Conservation (phyloP, 1,140 invertebrate genomes). For the Lasioglossum baleicum region DNA sequence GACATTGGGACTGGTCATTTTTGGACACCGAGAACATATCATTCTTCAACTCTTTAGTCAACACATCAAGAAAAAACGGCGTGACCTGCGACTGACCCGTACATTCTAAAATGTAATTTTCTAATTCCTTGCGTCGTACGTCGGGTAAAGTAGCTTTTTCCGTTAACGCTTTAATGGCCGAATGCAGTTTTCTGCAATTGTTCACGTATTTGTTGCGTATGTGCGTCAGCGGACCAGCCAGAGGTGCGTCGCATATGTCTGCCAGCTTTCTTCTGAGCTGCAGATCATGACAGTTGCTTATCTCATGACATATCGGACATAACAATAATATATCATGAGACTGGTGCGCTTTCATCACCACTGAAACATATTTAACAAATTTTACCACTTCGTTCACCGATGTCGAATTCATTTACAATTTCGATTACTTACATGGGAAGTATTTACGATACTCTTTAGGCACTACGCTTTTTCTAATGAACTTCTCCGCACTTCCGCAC, state of each 20-base stretch:
- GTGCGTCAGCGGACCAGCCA: slow-evolving; percentile 73
- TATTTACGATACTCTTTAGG: slow-evolving; percentile 91
- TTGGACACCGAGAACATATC: slow-evolving; percentile 17
- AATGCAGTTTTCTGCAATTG: slow-evolving; percentile 82
- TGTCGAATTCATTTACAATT: not conserved
- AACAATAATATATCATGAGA: slow-evolving; percentile 91
- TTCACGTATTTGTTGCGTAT: slow-evolving; percentile 55
- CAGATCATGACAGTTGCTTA: slow-evolving; percentile 86
- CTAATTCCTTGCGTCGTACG: slow-evolving; percentile 79
- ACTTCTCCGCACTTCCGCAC: slow-evolving; percentile 86
- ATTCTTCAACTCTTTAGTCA: slow-evolving; percentile 70
- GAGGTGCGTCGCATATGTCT: slow-evolving; percentile 83
- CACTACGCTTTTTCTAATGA: slow-evolving; percentile 90
- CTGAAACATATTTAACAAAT: slow-evolving; percentile 68
- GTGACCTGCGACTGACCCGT: slow-evolving; percentile 75
- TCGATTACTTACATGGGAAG: slow-evolving; percentile 84
- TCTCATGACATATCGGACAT: slow-evolving; percentile 87
- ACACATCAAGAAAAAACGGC: slow-evolving; percentile 76
- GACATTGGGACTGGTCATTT: slow-evolving; percentile 48
- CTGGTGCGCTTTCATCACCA: slow-evolving; percentile 89
- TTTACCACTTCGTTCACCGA: not conserved
- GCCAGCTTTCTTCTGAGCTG: slow-evolving; percentile 83
- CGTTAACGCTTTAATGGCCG: slow-evolving; percentile 83
- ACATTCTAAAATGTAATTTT: slow-evolving; percentile 78
- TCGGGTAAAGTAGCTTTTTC: slow-evolving; percentile 80